Base-by-base conservation (phyloP, 2,888 invertebrate species). In the Eretmocerus hayati region DNA sequence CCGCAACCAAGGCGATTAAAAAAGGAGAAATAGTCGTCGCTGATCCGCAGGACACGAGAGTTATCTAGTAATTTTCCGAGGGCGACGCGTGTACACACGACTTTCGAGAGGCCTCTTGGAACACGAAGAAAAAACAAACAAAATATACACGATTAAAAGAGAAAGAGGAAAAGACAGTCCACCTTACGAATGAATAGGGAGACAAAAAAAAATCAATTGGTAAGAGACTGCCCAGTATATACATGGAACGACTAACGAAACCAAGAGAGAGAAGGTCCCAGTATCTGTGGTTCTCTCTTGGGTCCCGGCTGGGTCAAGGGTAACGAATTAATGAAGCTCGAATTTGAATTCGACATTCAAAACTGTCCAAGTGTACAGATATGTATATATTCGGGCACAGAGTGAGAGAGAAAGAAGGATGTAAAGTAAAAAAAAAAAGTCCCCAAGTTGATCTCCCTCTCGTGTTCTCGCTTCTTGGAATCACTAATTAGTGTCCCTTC, bases 401-500 rank as follows among this genome's bases (percentile, higher is more conserved):
- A 31, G 41, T 41, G 26, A 18, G 40, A 52, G 36, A 47, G 40
- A 21, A 41, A 43, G 44, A 37, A 35, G 43, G 26, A 43, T 33
- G 31, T 33, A 37, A 18, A 37, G 37, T 8, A 9, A 8, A 38
- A 13, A 8, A 13, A 8, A 13, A 9, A 30, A 9, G 30, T 13
- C 8, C 30, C 8, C 8, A 19, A 9, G 19, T 18, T 36, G 19
- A 20, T 30, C 8, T 30, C 30, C 30, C 30, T 58, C 55, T 54
- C 67, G 62, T 68, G 68, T 68, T 68, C 66, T 69, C 60, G 62
- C 64, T 69, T 69, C 69, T 63, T 65, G 66, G 69, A 69, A 69
- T 68, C 66, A 66, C 68, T 69, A 69, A 69, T 69, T 69, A 69
- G 68, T 67, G 68, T 68, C 67, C 63, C 62, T 63, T 65, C 63